Evolutionary conservation across 2,113 vertebrate species (phyloP).

Genomic region (Scolopax mira): DNA sequence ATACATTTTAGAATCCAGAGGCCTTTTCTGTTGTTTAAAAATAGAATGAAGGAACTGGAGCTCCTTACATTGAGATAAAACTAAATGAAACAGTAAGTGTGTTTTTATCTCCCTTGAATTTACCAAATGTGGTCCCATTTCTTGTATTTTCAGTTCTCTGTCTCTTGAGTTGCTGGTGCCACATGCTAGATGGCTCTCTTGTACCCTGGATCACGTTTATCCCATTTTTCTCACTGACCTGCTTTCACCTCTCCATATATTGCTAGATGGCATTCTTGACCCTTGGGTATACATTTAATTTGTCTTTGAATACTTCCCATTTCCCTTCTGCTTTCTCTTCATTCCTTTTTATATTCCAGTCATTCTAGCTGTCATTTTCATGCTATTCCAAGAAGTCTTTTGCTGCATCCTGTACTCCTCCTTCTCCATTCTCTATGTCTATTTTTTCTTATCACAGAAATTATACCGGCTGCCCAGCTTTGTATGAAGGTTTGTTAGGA

Average conservation of each 20-base stretch:
- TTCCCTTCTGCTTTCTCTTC: slow-evolving; percentile 16
- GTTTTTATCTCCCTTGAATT: not conserved
- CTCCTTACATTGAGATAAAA: not conserved
- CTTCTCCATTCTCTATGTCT: not conserved
- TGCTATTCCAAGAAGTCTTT: not conserved
- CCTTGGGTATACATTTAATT: slow-evolving; percentile 26
- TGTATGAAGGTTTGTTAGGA: not conserved
- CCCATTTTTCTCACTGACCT: not conserved
- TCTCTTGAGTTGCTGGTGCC: not conserved
- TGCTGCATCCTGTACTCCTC: not conserved
- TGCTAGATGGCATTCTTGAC: slow-evolving; percentile 30
- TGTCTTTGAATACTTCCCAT: slow-evolving; percentile 21
- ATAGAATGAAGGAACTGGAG: not conserved
- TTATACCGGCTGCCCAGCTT: not conserved
- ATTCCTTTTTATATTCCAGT: not conserved
- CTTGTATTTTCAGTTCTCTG: not conserved
- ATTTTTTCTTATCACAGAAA: not conserved
- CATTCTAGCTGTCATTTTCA: not conserved
- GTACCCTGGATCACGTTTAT: not conserved
- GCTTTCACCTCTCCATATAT: not conserved
- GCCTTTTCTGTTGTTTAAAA: not conserved
- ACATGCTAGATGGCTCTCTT: not conserved
- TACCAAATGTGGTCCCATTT: not conserved
- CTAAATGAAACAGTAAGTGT: not conserved
- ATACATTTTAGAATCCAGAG: not conserved